Evolutionary conservation across 2,797 vertebrate genomes (phyloP), one percentile per base, ranked within the genome.

Genomic region (Sus cebifrons): DNA sequence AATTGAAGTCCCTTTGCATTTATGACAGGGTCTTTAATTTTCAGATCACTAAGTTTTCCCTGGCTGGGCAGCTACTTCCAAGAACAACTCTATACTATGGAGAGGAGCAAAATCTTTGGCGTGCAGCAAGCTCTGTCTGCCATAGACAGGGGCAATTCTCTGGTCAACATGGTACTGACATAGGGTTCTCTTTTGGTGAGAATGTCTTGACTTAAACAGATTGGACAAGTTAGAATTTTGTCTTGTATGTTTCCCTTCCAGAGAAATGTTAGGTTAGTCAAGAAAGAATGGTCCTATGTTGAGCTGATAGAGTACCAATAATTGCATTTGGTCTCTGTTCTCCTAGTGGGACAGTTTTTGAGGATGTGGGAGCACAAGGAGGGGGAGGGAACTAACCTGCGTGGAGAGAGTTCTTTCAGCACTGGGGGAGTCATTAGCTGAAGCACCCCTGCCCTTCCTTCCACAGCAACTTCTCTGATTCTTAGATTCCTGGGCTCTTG

Each of bases 231-330:
- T 85, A 82, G 29, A 40, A 52, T 88, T 97, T 94, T 82, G 65
- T 85, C 62, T 95, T 14, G 1, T 40, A 9, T 10, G 6, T 86
- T 96, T 91, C 58, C 60, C 95, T 96, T 94, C 62, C 12, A 84
- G 60, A 87, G 67, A 54, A 86, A 85, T 78, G 18, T 65, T 56
- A 56, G 6, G 4, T 81, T 78, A 74, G 68, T 91, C 54, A 77
- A 78, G 62, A 82, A 93, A 36, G 25, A 5, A 2, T 20, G 60
- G n/a, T 8, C 10, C 13, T 21, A 4, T n/a, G 23, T 36, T 67
- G 93, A 90, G 44, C 12, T 0, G 1, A 32, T 5, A 52, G n/a
- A 17, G 11, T 3, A 5, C 20, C 32, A 29, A 3, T 68, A 60
- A 54, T 25, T 49, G 18, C 44, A 25, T 4, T 84, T 16, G 49